Percentiles rank a stretch among this genome's conserved stretches.
phyloP scores from a whole-genome alignment of 2,797 vertebrate species.

The Echiichthys vipera region DNA sequence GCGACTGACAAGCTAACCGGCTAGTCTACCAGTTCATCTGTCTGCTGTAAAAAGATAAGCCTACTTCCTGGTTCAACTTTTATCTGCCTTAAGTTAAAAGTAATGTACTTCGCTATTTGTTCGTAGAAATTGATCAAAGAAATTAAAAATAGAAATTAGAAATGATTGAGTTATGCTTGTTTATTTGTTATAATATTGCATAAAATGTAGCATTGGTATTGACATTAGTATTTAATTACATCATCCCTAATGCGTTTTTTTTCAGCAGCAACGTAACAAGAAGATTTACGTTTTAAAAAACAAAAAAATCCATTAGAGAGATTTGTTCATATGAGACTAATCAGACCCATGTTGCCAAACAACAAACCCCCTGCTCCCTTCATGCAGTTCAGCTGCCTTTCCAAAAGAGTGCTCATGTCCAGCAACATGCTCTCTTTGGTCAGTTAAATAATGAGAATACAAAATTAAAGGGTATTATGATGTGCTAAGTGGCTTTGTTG shows the following conservation, averaged over 20 bases:
- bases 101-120: too few species aligned
- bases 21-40: too few species aligned
- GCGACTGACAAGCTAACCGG: too few species aligned
- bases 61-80: background rate
- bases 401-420: background rate
- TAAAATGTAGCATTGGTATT: background rate
- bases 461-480: background rate
- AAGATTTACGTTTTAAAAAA: too few species aligned
- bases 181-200: background rate
- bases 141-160: background rate
- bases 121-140: background rate
- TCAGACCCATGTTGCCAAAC: background rate
- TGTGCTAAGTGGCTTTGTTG: background rate
- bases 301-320: too few species aligned
- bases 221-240: background rate
- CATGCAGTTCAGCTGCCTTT: conserved; percentile 2
- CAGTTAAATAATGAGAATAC: background rate
- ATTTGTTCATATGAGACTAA: too few species aligned
- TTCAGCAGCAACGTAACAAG: background rate
- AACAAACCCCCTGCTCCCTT: too few species aligned
- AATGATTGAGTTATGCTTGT: background rate
- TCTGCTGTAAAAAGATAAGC: too few species aligned
- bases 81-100: too few species aligned
- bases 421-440: background rate
- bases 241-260: too few species aligned